Base-by-base conservation (phyloP, 1,140 invertebrate species). In the Chelonus insularis region DNA sequence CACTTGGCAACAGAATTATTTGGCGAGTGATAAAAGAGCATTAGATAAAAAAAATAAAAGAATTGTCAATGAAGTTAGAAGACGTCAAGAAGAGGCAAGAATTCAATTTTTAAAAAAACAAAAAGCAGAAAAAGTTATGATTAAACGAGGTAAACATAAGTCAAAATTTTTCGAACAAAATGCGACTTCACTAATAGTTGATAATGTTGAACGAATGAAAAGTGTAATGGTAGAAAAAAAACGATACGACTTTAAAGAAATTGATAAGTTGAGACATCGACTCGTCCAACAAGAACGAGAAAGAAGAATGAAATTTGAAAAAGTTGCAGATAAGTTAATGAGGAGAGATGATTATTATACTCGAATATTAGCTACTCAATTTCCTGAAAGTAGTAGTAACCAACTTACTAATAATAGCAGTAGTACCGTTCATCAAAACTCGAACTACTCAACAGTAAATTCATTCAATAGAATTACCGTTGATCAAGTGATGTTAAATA, bases 161-260 rank as follows among this genome's bases (percentile, higher is more conserved):
- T 18, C 68, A 8, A 67, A 67, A 16, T 70, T 69, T 12, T 60
- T 65, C 3, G 72, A 77, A 60, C 71, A 75, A 21, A 76, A 77
- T 16, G 66, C 67, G 2, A 73, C 72, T 12, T 68, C 78, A 7
- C 74, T 77, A 63, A 74, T 67, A 39, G 21, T 62, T n/a, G 72
- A 72, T 9, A 74, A 84, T 60, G 62, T 76, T 29, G 69, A 77
- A 1, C 66, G 76, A 11, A 81, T 82, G 63, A 77, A 76, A 36
- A 62, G 61, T 0, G 72, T 75, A 36, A 66, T 84, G 3, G 60
- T 84, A 11, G 41, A 64, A 4, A 82, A 81, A 29, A 83, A 83
- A 54, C 72, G 74, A 23, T 67, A 83, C 9, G 67, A 77, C 21
- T 76, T 78, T 0, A 39, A 68, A 11, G 70, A 79, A 41, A 55